Evolutionary conservation across 2,797 vertebrate genomes (phyloP), one percentile per base, ranked within the genome.

Genomic region (Silurus aristotelis): DNA sequence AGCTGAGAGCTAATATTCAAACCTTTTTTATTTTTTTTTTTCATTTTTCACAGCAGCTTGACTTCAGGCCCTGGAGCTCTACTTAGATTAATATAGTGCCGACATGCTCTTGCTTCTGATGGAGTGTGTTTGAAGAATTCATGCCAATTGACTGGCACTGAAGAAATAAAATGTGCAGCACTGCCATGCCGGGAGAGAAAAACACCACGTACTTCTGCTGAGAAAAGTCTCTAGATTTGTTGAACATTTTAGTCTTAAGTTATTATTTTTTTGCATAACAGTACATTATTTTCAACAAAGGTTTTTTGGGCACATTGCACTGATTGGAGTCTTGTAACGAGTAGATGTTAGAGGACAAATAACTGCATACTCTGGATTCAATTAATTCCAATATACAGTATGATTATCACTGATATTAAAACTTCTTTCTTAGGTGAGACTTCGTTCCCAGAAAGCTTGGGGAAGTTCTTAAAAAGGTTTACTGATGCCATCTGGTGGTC

Each of bases 401-500:
- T 38, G 31, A 38, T 38, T 3, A 38, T 38, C 31, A 38, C 31
- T 38, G 31, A 38, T 38, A 38, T 38, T 12, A 4, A 14, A 56
- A n/a, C 77, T 17, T 43, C 38, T 20, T 43, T 61, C 52, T 7
- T 6, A 14, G 56, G 2, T 4, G 15, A 17, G 10, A 61, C 60
- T 17, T 56, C n/a, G 27, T 15, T 60, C 12, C 20, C 2, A 63
- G 15, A 78, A 38, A 6, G 15, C 27, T 20, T 20, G 25, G 31
- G 22, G 12, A 77, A 38, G 27, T 10, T 20, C 20, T 61, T n/a
- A 19, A 4, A 3, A 75, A 79, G 8, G 73, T 82, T 55, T 20
- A 84, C 92, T 25, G 73, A 1, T 77, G 93, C 93, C 94, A 93
- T 87, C 95, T 92, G 86, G 89, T 92, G 94, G 3, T 84, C 63